These are phyloP conservation scores for Nowickia ferox DNA, from an alignment of 2,888 invertebrate genomes.

Conservation along the genomic window DNA sequence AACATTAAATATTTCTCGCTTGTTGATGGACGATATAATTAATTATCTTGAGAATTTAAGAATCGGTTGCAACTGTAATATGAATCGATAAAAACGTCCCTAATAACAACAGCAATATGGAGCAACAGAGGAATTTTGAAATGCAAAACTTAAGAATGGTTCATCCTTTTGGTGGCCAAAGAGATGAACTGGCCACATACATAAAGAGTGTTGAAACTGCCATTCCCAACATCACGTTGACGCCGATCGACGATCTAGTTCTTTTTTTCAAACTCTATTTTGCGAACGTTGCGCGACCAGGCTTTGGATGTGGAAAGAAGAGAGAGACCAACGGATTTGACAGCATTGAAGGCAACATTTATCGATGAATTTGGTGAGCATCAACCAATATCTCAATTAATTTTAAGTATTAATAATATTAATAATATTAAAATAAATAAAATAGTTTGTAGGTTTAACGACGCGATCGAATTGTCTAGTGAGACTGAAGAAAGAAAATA, in stretches of 20 bases:
- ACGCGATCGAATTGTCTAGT: constrained; percentile 11
- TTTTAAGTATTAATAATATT: too few relatives aligned
- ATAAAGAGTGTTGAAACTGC: constrained; percentile 11
- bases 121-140: neutral
- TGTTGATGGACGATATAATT: constrained; percentile 10
- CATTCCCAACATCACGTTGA: neutral
- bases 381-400: too few relatives aligned
- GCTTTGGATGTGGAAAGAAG: too few relatives aligned
- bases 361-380: too few relatives aligned
- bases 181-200: neutral
- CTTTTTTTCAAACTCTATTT: constrained; percentile 4
- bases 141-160: neutral
- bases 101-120: constrained; percentile 1
- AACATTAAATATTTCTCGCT: neutral
- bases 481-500: constrained; percentile 2
- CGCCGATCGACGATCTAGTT: neutral
- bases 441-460: constrained; percentile 3
- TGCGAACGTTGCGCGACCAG: too few relatives aligned
- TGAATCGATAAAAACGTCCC: too few relatives aligned
- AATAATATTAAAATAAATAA: too few relatives aligned
- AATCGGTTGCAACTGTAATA: neutral
- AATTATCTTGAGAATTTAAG: constrained; percentile 8
- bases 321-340: too few relatives aligned
- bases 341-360: too few relatives aligned
- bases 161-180: constrained; percentile 13